phyloP scores from a whole-genome alignment of 2,888 invertebrate genomes.

The Agrotis clavis region DNA sequence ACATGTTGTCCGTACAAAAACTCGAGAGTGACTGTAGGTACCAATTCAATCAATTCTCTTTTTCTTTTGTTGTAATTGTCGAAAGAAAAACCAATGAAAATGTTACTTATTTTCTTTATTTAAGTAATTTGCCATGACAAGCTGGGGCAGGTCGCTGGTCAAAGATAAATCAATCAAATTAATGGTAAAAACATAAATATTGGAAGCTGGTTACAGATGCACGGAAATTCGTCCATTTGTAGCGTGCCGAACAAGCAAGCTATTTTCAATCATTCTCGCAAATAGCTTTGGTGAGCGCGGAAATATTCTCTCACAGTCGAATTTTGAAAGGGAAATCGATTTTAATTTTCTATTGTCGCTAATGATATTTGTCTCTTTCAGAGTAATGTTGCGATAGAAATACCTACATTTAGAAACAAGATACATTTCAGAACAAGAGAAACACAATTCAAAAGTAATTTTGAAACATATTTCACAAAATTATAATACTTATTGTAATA shows the following conservation, averaged over 20 bases:
- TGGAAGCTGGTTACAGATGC: neutral
- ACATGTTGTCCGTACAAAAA: too few relatives aligned
- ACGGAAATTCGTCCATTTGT: neutral
- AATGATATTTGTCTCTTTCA: neutral
- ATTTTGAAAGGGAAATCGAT: neutral
- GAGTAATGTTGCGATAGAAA: neutral
- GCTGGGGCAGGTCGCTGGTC: too few relatives aligned
- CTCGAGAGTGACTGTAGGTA: too few relatives aligned
- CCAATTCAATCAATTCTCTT: too few relatives aligned
- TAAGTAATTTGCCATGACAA: too few relatives aligned
- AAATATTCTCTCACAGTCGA: neutral
- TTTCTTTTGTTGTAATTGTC: too few relatives aligned
- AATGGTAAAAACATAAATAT: neutral
- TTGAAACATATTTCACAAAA: too few relatives aligned
- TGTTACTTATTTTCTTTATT: too few relatives aligned
- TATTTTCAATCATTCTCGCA: neutral
- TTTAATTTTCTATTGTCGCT: neutral
- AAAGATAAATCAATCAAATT: neutral
- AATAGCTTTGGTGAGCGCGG: neutral
- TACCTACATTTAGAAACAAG: neutral
- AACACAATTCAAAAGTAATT: too few relatives aligned
- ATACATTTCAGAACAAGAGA: too few relatives aligned
- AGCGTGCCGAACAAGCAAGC: neutral
- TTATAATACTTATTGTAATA: too few relatives aligned
- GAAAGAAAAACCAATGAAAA: too few relatives aligned